Evolutionary conservation across 1,140 invertebrate genomes (phyloP), one percentile per base, ranked within the genome.

Genomic region (Atopsyche davidsoni): DNA sequence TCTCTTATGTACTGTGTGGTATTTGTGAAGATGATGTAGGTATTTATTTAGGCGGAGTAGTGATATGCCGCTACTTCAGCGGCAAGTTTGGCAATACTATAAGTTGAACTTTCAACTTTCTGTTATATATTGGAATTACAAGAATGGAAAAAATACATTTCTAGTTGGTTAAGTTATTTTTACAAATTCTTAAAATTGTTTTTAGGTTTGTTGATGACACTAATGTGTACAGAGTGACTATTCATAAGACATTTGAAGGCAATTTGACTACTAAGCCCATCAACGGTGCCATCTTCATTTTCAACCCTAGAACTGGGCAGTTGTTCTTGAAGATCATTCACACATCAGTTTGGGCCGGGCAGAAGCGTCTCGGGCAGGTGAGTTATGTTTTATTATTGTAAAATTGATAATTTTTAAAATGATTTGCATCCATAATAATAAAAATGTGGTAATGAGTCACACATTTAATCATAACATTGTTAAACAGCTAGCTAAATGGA

Each of bases 171-270:
- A n/a, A n/a, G n/a, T n/a, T n/a, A n/a, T n/a, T n/a, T 31, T 31
- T 31, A 31, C n/a, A n/a, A 10, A 39, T 39, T 39, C 4, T 9
- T 44, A 46, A 16, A 21, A n/a, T 52, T 31, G 48, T 51, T 52
- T 62, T 48, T 55, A 77, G 76, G 77, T 99, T 98, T 72, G 95
- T 99, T 0, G 96, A 99, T 66, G 96, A 98, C 64, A 98, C 96
- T 0, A 98, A 99, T 69, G 96, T 99, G 17, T 99, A 99, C 69
- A 81, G 97, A 60, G 97, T 99, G 3, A 99, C 97, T 0, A 99
- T 99, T 63, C 97, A 99, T 75, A 99, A 99, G 74, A 99, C 97
- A 0, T 99, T 99, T 73, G 97, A 99, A 71, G 97, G 97, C 25
- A 99, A 99, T 69, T 79, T 99, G 60, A 99, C 97, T 0, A 99